Evolutionary conservation across 2,888 invertebrate species (phyloP), one percentile per base, ranked within the genome.

Genomic region (Cloeon dipterum): DNA sequence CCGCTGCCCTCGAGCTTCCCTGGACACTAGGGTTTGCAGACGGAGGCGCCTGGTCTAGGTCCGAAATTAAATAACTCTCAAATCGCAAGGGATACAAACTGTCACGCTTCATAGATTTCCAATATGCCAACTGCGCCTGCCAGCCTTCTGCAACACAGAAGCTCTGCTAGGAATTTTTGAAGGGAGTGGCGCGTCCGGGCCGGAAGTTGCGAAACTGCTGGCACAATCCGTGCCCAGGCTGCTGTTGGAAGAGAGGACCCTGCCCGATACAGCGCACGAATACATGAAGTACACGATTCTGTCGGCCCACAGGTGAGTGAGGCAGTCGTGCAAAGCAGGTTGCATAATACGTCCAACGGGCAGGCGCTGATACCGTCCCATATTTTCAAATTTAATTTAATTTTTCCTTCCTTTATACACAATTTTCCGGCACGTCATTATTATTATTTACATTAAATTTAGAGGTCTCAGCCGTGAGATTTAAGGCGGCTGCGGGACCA

Each of bases 11-110:
- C 3, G 74, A 70, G 42, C 62, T 63, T 5, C 75, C 78, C 3
- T 85, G 85, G 85, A 66, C 65, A 33, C 65, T 81, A 20, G 85
- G 83, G 1, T 85, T 85, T 55, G 79, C 83, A 0, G 85, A 85
- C 59, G 76, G 82, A 10, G 71, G 82, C 14, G 29, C 13, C n/a
- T 29, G 29, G 29, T 29, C 29, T 0, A 82, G 82, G 21, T 68
- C 66, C 43, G 65, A 66, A n/a, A n/a, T n/a, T n/a, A n/a, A n/a
- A n/a, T n/a, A n/a, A n/a, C 18, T 13, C 4, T 37, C 20, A 36
- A 36, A 17, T 11, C 7, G 26, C 26, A 25, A 25, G 17, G 14
- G 20, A 34, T 26, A 16, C 11, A 5, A 25, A 21, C n/a, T 21
- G 35, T 36, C 13, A 18, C 11, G 19, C n/a, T 8, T 32, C 35